A percentile compares a stretch with the other conserved stretches of the same genome.
phyloP scores from a whole-genome alignment of 2,888 invertebrate genomes.

The Eugnorisma glareosa region DNA sequence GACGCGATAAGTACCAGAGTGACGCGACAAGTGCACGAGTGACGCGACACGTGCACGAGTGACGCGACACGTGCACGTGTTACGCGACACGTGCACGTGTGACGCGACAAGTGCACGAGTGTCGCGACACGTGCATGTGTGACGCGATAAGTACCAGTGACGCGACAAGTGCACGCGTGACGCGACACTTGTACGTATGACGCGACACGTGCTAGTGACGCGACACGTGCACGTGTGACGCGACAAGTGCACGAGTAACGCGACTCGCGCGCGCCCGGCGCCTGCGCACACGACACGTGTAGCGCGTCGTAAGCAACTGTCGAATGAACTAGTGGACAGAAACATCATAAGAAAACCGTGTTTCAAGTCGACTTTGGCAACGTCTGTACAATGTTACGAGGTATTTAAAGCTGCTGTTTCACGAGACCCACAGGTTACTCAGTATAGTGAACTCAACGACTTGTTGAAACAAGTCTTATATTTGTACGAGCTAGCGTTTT shows the following conservation, averaged over 20 bases:
- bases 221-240: too few relatives aligned
- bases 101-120: too few relatives aligned
- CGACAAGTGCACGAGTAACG: not conserved
- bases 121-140: too few relatives aligned
- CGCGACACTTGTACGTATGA: too few relatives aligned
- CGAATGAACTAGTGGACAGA: slow-evolving; percentile 59
- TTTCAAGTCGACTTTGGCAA: slow-evolving; percentile 54
- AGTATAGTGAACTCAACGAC: not conserved
- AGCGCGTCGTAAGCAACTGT: slow-evolving; percentile 15
- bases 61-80: too few relatives aligned
- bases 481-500: slow-evolving; percentile 40
- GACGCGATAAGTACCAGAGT: too few relatives aligned
- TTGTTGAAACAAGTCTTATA: slow-evolving; percentile 8
- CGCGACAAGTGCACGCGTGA: too few relatives aligned
- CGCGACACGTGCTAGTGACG: too few relatives aligned
- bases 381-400: slow-evolving; percentile 56
- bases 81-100: too few relatives aligned
- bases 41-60: too few relatives aligned
- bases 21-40: too few relatives aligned
- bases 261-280: not conserved
- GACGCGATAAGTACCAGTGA: too few relatives aligned
- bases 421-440: slow-evolving; percentile 23
- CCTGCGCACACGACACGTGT: not conserved
- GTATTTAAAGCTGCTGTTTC: slow-evolving; percentile 57
- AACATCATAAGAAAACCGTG: slow-evolving; percentile 60